Conservation (phyloP, 35 echinoderm and acorn worm species). For the Apostichopus japonicus region DNA sequence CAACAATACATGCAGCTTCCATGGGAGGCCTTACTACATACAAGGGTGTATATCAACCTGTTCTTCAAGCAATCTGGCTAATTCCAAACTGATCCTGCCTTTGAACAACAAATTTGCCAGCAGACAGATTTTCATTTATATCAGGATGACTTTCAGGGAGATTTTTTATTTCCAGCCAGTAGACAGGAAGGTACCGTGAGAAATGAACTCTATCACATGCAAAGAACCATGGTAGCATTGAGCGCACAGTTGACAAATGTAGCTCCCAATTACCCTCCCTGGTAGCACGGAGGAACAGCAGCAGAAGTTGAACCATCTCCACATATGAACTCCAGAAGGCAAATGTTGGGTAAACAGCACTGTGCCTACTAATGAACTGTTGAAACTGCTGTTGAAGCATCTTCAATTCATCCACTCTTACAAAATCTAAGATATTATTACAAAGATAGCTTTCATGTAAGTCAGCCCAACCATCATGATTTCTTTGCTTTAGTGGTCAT, state of each 20-base stretch:
- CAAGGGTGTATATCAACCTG: slow-evolving; percentile 15
- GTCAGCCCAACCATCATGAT: too few species aligned
- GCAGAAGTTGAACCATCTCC: background rate
- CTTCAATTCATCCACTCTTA: background rate
- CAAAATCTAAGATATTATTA: slow-evolving; percentile 21
- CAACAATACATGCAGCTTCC: slow-evolving; percentile 26
- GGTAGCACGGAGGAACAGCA: slow-evolving; percentile 24
- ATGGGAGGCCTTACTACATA: slow-evolving; percentile 10
- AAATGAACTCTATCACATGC: slow-evolving; percentile 63
- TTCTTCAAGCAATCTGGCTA: slow-evolving; percentile 36
- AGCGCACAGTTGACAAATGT: slow-evolving; percentile 22
- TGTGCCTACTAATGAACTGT: background rate
- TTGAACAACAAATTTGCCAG: slow-evolving; percentile 19
- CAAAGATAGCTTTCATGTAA: background rate
- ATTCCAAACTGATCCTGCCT: slow-evolving; percentile 53
- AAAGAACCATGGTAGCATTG: slow-evolving; percentile 65
- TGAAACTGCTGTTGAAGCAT: background rate
- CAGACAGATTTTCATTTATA: slow-evolving; percentile 58
- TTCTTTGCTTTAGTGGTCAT: background rate
- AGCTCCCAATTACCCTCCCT: slow-evolving; percentile 52
- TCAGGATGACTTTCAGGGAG: slow-evolving; percentile 5
- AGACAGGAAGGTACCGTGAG: slow-evolving; percentile 57
- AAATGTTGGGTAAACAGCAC: slow-evolving; percentile 12
- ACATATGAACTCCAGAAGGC: too few species aligned
- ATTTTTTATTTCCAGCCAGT: slow-evolving; percentile 60